phyloP scores from a whole-genome alignment of 2,113 vertebrate species.

The Tinamus guttatus region DNA sequence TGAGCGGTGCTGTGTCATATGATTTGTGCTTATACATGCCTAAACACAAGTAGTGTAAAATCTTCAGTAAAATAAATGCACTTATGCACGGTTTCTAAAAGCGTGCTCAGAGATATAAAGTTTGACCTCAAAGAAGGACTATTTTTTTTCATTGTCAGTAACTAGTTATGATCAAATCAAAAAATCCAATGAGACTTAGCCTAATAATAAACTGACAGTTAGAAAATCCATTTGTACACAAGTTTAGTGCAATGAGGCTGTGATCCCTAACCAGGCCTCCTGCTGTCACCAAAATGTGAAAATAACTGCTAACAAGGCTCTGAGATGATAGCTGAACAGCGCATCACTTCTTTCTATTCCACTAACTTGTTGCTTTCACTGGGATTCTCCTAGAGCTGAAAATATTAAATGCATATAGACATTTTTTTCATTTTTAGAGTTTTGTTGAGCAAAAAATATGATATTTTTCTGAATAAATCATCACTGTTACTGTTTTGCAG shows the following conservation, averaged over 20 bases:
- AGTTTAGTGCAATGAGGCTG: not conserved
- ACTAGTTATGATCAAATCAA: not conserved
- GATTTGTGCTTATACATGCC: not conserved
- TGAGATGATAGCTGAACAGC: not conserved
- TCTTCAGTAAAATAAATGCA: conserved; percentile 20
- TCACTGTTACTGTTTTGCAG: not conserved
- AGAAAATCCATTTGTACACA: not conserved
- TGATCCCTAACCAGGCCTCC: not conserved
- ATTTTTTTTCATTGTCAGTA: not conserved
- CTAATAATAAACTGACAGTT: not conserved
- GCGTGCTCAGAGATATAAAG: not conserved
- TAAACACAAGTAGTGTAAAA: not conserved
- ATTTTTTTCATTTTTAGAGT: not conserved
- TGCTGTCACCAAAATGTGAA: not conserved
- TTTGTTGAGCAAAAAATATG: not conserved
- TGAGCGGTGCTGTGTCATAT: not conserved
- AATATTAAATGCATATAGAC: not conserved
- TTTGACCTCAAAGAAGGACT: not conserved
- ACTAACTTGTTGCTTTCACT: not conserved
- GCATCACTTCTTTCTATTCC: not conserved
- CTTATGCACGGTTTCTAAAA: not conserved
- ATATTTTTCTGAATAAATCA: not conserved
- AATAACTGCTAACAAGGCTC: not conserved
- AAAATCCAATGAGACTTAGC: not conserved
- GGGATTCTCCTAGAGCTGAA: not conserved